Conservation (phyloP, 1,140 invertebrate genomes). For the Antheraea pernyi region DNA sequence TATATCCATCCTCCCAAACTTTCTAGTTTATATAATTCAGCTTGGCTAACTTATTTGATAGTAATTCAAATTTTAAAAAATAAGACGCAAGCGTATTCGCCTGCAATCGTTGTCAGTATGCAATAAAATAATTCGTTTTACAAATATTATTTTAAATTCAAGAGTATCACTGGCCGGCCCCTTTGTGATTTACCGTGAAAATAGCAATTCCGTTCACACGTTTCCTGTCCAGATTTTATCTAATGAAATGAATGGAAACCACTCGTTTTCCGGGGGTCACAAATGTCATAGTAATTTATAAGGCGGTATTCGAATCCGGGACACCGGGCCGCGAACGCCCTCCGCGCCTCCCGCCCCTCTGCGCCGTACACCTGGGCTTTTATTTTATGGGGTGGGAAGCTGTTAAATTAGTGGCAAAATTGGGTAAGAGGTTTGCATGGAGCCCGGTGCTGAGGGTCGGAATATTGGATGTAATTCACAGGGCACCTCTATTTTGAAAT, state of each 20-base stretch:
- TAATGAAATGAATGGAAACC: conserved; percentile 1
- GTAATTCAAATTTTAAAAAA: no score
- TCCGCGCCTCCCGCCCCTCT: no score
- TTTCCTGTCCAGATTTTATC: not conserved
- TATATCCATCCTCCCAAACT: no score
- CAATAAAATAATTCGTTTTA: no score
- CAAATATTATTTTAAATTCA: no score
- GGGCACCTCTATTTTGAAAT: not conserved
- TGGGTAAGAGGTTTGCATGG: not conserved
- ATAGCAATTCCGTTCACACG: not conserved
- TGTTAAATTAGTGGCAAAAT: not conserved
- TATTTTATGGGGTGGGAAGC: conserved; percentile 1
- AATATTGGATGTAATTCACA: not conserved
- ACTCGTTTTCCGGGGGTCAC: not conserved
- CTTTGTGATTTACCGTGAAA: conserved; percentile 2
- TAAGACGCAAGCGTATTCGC: no score
- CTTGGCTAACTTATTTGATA: no score
- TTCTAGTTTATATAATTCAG: no score
- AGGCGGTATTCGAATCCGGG: not conserved
- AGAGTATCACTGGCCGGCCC: not conserved
- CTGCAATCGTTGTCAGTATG: no score
- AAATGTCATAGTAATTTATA: conserved; percentile 5
- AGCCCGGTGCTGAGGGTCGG: not conserved
- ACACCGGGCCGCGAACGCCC: not conserved
- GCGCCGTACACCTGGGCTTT: not conserved